These are phyloP conservation scores for Peromyscus californicus DNA, from an alignment of 2,113 vertebrate species.

Conservation along the genomic window DNA sequence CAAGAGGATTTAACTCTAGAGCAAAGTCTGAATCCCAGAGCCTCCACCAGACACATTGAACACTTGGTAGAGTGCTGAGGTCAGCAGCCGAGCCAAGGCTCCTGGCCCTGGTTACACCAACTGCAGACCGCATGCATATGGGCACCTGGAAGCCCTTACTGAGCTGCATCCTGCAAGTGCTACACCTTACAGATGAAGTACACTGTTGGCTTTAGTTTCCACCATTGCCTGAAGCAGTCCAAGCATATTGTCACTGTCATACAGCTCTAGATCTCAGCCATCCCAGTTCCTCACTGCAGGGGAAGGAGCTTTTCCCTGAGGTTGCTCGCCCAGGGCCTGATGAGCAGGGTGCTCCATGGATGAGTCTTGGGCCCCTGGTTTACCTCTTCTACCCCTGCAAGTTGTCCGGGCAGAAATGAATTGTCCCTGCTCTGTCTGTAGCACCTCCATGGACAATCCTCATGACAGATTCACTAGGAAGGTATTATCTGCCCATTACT, in stretches of 20 bases:
- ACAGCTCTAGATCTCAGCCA: neutral
- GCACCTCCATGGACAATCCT: neutral
- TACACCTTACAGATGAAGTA: neutral
- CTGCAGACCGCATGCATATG: neutral
- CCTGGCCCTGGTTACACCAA: neutral
- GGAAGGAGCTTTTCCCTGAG: neutral
- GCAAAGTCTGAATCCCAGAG: neutral
- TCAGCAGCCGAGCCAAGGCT: neutral
- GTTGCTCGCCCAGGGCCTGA: neutral
- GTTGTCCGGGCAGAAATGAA: neutral
- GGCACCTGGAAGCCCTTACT: too few relatives aligned
- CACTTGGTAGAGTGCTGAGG: accelerated
- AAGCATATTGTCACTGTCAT: neutral
- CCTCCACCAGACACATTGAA: neutral
- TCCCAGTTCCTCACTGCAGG: neutral
- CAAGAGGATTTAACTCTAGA: neutral
- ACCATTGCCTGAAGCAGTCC: neutral
- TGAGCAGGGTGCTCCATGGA: neutral
- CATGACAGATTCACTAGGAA: neutral
- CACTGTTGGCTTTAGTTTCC: neutral
- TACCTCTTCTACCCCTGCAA: neutral
- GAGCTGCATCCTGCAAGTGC: neutral
- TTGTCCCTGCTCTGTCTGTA: neutral
- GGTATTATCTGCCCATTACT: neutral
- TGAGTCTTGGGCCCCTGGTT: neutral